Percentiles rank a stretch among this genome's conserved stretches.
Conservation (phyloP, 2,888 invertebrate species). For the Mystacides longicornis region DNA sequence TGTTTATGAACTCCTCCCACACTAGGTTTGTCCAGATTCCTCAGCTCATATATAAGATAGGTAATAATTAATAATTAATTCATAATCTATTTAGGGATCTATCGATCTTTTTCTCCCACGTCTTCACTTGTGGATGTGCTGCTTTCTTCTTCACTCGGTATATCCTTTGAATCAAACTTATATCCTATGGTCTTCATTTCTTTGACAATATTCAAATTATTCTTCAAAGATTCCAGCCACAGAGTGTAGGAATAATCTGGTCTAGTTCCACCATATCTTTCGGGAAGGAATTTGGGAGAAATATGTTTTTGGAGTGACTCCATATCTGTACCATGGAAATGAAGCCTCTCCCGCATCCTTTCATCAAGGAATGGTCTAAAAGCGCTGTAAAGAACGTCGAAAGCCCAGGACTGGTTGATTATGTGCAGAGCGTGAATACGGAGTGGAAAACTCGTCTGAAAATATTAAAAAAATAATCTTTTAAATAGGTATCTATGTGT, state of each 20-base stretch:
- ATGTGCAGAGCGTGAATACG: conserved; percentile 68
- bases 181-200: conserved; percentile 60
- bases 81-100: not conserved
- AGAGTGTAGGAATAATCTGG: conserved; percentile 67
- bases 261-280: conserved; percentile 60
- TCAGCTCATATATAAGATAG: too few relatives aligned
- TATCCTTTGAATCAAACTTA: conserved; percentile 42
- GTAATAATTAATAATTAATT: too few relatives aligned
- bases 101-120: not conserved
- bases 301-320: conserved; percentile 68
- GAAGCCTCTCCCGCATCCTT: conserved; percentile 57
- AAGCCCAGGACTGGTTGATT: conserved; percentile 74
- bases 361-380: conserved; percentile 70
- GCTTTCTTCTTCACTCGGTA: conserved; percentile 9
- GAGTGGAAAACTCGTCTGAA: conserved; percentile 65
- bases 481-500: too few relatives aligned
- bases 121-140: not conserved
- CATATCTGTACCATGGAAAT: conserved; percentile 67
- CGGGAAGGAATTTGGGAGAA: conserved; percentile 60
- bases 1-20: too few relatives aligned
- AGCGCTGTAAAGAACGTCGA: conserved; percentile 68
- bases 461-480: conserved; percentile 12
- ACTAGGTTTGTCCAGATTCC: too few relatives aligned
- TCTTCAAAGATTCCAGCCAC: conserved; percentile 60
- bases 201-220: conserved; percentile 50